Conservation (phyloP, 2,888 invertebrate genomes). For the Aspidapion aeneum region DNA sequence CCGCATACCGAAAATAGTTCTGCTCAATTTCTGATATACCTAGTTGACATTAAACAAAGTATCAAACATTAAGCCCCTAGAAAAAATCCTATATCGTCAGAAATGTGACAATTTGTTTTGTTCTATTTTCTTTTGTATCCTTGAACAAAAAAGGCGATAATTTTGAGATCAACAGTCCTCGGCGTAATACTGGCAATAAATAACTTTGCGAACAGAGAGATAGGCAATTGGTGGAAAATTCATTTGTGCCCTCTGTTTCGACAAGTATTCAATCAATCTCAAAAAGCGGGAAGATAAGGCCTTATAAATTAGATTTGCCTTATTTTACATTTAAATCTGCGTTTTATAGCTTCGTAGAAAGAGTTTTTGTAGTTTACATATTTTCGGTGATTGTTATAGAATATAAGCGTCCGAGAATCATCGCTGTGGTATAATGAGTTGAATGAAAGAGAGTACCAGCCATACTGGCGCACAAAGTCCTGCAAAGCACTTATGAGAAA, state of each 20-base stretch:
- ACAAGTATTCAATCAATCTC: conserved; percentile 47
- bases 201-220: conserved; percentile 42
- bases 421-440: too few relatives aligned
- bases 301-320: too few relatives aligned
- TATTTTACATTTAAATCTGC: too few relatives aligned
- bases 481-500: too few relatives aligned
- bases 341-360: too few relatives aligned
- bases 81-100: conserved; percentile 32
- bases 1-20: too few relatives aligned
- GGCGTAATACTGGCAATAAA: conserved; percentile 42
- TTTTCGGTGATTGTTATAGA: too few relatives aligned
- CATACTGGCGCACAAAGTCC: too few relatives aligned
- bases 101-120: conserved; percentile 41
- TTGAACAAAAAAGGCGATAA: conserved; percentile 40
- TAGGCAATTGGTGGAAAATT: conserved; percentile 48
- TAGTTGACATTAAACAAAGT: conserved; percentile 18
- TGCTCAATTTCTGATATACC: conserved; percentile 2
- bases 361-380: too few relatives aligned
- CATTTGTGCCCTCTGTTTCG: conserved; percentile 39
- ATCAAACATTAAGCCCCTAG: conserved; percentile 19
- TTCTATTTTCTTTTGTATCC: conserved; percentile 29
- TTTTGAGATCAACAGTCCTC: conserved; percentile 38
- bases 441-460: too few relatives aligned
- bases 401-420: too few relatives aligned
- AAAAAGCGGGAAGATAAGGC: conserved; percentile 46